These are phyloP conservation scores for Imbricaverruca yamaguchii DNA, from an alignment of 2,888 invertebrate genomes.

Conservation along the genomic window DNA sequence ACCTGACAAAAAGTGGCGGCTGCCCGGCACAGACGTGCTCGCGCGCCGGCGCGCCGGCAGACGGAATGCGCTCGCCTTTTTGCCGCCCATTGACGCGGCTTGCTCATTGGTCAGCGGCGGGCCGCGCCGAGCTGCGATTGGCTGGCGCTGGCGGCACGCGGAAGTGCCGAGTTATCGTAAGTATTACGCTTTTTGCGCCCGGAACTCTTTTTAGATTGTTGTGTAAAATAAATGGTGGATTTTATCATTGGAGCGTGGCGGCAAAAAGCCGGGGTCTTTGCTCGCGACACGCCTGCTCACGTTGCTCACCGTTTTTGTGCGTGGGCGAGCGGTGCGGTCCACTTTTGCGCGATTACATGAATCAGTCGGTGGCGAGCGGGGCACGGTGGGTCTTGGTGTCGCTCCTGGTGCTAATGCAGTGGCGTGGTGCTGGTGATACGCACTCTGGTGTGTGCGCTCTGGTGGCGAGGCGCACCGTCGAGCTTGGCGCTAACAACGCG, in stretches of 20 bases:
- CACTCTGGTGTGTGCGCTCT: no score
- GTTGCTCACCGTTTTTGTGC: background rate
- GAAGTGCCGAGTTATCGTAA: slow-evolving; percentile 14
- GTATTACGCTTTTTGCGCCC: slow-evolving; percentile 7
- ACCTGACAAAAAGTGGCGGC: slow-evolving; percentile 1
- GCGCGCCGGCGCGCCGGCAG: background rate
- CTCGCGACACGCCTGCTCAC: background rate
- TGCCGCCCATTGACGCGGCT: background rate
- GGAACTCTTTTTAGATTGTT: slow-evolving; percentile 17
- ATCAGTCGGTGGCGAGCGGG: background rate
- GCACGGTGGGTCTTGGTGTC: background rate
- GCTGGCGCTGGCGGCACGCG: background rate
- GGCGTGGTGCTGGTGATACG: no score
- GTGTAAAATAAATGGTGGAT: slow-evolving; percentile 16
- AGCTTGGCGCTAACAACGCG: no score
- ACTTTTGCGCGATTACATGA: slow-evolving; percentile 13
- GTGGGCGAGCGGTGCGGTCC: background rate
- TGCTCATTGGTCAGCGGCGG: background rate
- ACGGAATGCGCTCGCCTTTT: background rate
- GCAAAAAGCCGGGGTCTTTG: slow-evolving; percentile 8
- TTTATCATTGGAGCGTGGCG: slow-evolving; percentile 4
- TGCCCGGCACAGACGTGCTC: background rate
- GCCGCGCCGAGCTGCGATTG: background rate
- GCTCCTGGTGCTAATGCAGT: background rate
- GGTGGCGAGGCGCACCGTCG: no score